Base-by-base conservation (phyloP, 1,140 invertebrate species). In the Nephila pilipes region DNA sequence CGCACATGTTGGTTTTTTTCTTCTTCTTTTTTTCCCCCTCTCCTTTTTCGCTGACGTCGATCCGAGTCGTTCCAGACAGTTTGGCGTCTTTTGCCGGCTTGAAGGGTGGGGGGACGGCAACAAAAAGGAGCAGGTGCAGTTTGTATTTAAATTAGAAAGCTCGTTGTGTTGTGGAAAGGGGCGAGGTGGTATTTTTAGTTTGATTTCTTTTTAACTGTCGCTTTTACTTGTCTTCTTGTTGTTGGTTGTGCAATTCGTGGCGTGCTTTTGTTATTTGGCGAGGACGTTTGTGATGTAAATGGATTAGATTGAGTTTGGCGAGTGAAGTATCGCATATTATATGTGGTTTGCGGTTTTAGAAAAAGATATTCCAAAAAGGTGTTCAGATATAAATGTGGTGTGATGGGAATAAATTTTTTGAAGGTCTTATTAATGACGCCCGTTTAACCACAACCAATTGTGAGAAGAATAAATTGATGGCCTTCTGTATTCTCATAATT, bases 31-130 rank as follows among this genome's bases (percentile, higher is more conserved):
- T 38, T 20, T 36, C 38, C 20, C 54, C n/a, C 12, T 81, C 54
- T 20, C 29, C 18, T 69, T 32, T 75, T 75, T 25, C 29, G 29
- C 65, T 32, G 69, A 75, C 69, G 69, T 75, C 69, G 32, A 29
- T 18, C 69, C 69, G 81, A 83, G 81, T 83, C 81, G 46, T 55
- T 83, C 81, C 81, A 83, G 81, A 83, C 81, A 83, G 81, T 83
- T 83, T 83, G 81, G 81, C 69, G 69, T 29, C 69, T 25, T 60
- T 75, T 36, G 69, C 29, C 69, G 29, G 69, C 29, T 25, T 29
- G 2, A 29, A 32, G 29, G 29, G 69, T 14, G 16, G 69, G 0
- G 5, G 2, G n/a, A 25, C 1, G 63, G 5, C 2, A 25, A 36
- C 0, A 8, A 75, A 32, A 75, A 75, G 29, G 29, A 75, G 29